Base-by-base conservation (phyloP, 2,888 invertebrate species). In the Eupithecia exiguata region DNA sequence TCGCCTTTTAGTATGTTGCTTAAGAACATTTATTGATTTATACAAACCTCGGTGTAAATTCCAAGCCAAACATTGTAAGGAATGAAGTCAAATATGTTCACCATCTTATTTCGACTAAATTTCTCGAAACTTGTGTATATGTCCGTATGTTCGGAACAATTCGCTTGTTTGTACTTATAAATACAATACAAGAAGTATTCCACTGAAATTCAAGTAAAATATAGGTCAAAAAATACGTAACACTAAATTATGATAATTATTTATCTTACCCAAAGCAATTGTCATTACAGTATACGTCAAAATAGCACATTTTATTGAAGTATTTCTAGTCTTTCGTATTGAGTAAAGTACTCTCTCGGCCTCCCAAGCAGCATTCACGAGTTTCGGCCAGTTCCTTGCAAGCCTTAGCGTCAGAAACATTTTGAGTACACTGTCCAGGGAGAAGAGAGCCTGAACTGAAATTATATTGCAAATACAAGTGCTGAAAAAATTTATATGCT, bases 11-110 rank as follows among this genome's bases (percentile, higher is more conserved):
- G 30, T 30, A 1, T 3, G 30, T 30, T 30, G 30, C 4, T 30
- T 30, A 30, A 4, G 30, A 30, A 30, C 30, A 3, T 30, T 30
- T 30, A 30, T 30, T 30, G 30, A 30, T 30, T 16, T 7, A 35
- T 35, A 62, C 62, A 38, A n/a, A 65, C 63, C 63, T 65, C 63
- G 5, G 21, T 38, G 36, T 65, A 65, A 65, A 65, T n/a, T n/a
- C 38, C 63, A n/a, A 65, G 18, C 63, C 63, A 65, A 65, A 65
- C 7, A n/a, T 65, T 65, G n/a, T 36, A 65, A n/a, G 63, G 63
- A 10, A 65, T 65, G n/a, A 65, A 65, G 3, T 65, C 63, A 38
- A 65, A 65, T n/a, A 65, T 38, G 38, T 65, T 21, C n/a, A 38
- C 0, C 10, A 38, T 1, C 36, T 65, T 65, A 21, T 65, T 65